Base-by-base conservation (phyloP, 2,888 invertebrate genomes). In the Smittia aterrima region DNA sequence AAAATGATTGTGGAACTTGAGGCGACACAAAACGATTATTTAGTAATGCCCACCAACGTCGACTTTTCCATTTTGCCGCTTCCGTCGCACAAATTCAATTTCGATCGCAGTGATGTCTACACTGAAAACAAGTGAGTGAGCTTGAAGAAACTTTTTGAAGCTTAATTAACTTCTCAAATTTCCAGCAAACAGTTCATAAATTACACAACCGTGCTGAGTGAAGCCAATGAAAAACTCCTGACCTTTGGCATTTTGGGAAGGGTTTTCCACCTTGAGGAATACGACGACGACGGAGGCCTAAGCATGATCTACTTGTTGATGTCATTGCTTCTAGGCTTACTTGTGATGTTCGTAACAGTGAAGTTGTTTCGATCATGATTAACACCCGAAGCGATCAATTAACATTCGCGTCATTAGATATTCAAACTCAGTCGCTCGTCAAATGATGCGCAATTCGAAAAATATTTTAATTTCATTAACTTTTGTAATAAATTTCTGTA, bases 211-310 rank as follows among this genome's bases (percentile, higher is more conserved):
- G 16, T 24, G 1, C 18, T 70, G 3, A 9, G 9, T 6, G 18
- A 20, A 0, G 70, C 47, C 11, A 54, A 3, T 27, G 70, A 70
- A 18, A 54, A 4, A 16, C n/a, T 70, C n/a, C 66, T 82, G 18
- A 81, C 82, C 7, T 82, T 82, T 75, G 82, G 79, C 32, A 80
- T 82, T 64, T 82, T 82, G 79, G 79, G 72, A 7, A 7, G 72
- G 40, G 40, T 16, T 4, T 72, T 72, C 38, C 32, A 58, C 4
- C 22, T 72, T 20, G 22, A 27, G 6, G 62, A 72, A 25, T 13
- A 47, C 53, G 9, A 16, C n/a, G 27, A 41, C 11, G n/a, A 70
- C 54, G 47, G 47, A 0, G 25, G 11, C n/a, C n/a, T 7, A 11
- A 20, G 40, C 13, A 24, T 13, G 47, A 24, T 20, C 16, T 68